Conservation (phyloP, 2,888 invertebrate species). For the Ectropis crepuscularia region DNA sequence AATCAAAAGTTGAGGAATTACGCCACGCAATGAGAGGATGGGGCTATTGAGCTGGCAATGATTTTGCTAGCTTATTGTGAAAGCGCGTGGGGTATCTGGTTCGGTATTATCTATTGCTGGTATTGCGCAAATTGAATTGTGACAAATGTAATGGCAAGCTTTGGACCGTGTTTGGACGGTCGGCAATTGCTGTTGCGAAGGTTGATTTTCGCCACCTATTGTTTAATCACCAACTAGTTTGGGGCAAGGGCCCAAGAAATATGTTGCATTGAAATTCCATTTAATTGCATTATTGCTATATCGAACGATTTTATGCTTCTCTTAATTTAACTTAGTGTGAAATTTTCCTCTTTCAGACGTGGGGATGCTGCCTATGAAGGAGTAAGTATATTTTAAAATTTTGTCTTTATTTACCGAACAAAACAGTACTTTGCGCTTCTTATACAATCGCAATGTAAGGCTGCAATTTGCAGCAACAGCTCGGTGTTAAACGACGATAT, state of each 20-base stretch:
- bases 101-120: constrained; percentile 44
- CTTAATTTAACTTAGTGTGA: constrained; percentile 22
- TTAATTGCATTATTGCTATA: neutral
- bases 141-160: constrained; percentile 58
- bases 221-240: constrained; percentile 42
- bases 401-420: neutral
- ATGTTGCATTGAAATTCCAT: constrained; percentile 32
- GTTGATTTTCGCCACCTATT: constrained; percentile 46
- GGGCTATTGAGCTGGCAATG: constrained; percentile 47
- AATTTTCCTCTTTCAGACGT: constrained; percentile 89
- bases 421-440: neutral
- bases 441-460: too few species aligned
- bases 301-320: constrained; percentile 12
- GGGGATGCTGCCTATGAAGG: constrained; percentile 97
- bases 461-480: too few species aligned
- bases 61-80: constrained; percentile 60
- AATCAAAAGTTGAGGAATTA: constrained; percentile 60
- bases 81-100: constrained; percentile 62
- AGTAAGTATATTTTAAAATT: constrained; percentile 87
- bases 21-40: constrained; percentile 46
- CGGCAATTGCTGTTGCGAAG: constrained; percentile 37
- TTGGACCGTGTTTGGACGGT: constrained; percentile 37
- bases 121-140: constrained; percentile 60
- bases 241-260: constrained; percentile 38
- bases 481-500: too few species aligned